Evolutionary conservation across 1,140 invertebrate species (phyloP).

Genomic region (Drosophila auraria): DNA sequence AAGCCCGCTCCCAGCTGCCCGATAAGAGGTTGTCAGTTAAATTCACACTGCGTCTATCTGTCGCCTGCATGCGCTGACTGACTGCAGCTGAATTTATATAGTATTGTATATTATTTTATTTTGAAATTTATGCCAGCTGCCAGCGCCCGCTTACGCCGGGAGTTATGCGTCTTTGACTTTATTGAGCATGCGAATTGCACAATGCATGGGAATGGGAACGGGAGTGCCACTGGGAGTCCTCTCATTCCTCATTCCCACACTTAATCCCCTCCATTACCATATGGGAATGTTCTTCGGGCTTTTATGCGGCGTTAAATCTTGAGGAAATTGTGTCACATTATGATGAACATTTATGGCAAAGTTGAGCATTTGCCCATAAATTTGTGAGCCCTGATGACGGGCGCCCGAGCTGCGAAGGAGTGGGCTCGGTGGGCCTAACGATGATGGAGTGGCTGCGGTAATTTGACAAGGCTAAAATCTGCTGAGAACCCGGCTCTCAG

Average conservation of each 20-base stretch:
- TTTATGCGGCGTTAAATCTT: slow-evolving; percentile 82
- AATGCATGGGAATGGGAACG: slow-evolving; percentile 32
- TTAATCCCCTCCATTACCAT: slow-evolving; percentile 51
- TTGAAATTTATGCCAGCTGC: slow-evolving; percentile 71
- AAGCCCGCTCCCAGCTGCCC: slow-evolving; percentile 31
- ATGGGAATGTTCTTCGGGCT: slow-evolving; percentile 42
- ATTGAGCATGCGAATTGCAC: slow-evolving; percentile 74
- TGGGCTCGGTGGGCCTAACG: slow-evolving; percentile 59
- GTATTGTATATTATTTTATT: slow-evolving; percentile 68
- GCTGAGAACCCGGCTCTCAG: slow-evolving; percentile 9
- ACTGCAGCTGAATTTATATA: slow-evolving; percentile 66
- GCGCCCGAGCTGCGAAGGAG: slow-evolving; percentile 3
- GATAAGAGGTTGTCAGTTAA: slow-evolving; percentile 66
- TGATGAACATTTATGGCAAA: slow-evolving; percentile 81
- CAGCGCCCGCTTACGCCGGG: slow-evolving; percentile 34
- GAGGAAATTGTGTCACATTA: slow-evolving; percentile 82
- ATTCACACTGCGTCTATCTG: slow-evolving; percentile 53
- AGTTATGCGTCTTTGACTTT: slow-evolving; percentile 75
- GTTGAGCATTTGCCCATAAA: slow-evolving; percentile 75
- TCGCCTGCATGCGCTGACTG: slow-evolving; percentile 54
- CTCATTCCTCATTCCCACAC: slow-evolving; percentile 27
- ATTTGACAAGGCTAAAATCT: slow-evolving; percentile 73
- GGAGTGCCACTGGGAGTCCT: slow-evolving; percentile 11
- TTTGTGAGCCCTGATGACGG: slow-evolving; percentile 61
- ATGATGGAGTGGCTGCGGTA: slow-evolving; percentile 78